Conservation (phyloP, 2,797 vertebrate genomes). For the Syngnathus acus region DNA sequence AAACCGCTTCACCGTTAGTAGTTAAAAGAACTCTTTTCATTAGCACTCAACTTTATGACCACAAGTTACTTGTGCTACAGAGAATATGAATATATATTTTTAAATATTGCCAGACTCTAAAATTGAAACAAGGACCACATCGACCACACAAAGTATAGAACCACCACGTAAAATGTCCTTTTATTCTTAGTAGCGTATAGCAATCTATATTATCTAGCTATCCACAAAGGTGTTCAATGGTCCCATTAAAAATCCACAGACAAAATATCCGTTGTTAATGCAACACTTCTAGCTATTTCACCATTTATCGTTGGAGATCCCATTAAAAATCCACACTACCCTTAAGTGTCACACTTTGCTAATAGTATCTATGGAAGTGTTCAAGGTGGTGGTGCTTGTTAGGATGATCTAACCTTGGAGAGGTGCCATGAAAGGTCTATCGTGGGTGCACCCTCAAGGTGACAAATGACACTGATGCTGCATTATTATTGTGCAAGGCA, state of each 20-base stretch:
- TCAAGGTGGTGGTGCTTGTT: background rate
- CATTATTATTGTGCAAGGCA: constrained; percentile 12
- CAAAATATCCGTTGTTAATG: background rate
- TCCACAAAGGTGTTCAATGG: background rate
- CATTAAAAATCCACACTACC: background rate
- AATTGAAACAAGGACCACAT: background rate
- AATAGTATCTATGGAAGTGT: background rate
- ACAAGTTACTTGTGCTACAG: background rate
- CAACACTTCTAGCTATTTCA: background rate
- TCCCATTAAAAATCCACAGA: background rate
- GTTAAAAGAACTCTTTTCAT: background rate
- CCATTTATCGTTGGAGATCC: background rate
- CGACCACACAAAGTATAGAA: background rate
- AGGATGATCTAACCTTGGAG: background rate
- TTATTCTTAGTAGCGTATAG: background rate
- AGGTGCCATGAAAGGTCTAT: constrained; percentile 8
- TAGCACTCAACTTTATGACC: background rate
- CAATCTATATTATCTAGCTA: background rate
- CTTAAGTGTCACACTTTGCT: background rate
- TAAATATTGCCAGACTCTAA: background rate
- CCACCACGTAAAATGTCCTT: background rate
- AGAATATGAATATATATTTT: background rate
- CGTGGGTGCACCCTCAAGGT: constrained; percentile 13
- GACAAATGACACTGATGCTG: constrained; percentile 25
- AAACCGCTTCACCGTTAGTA: background rate